phyloP scores from a whole-genome alignment of 2,888 invertebrate genomes.

The Tetrapedia diversipes region DNA sequence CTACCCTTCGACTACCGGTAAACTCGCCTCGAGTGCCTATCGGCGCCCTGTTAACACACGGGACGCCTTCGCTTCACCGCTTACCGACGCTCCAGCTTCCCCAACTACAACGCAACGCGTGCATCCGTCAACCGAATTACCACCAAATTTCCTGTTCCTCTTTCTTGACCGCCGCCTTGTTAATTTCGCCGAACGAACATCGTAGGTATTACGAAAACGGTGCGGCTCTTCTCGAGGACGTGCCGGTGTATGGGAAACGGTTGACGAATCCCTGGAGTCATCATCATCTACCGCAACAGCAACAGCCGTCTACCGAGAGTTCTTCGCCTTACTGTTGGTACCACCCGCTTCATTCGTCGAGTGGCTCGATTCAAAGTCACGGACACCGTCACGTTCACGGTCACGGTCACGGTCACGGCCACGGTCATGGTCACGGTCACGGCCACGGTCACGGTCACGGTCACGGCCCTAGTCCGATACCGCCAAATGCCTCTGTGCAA shows the following conservation, averaged over 20 bases:
- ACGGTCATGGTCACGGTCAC: slow-evolving; percentile 45
- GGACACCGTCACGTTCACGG: slow-evolving; percentile 60
- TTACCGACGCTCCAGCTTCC: no score
- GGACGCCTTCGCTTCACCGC: slow-evolving; percentile 20
- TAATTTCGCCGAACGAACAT: not conserved
- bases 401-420: slow-evolving; percentile 11
- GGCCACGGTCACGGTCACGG: slow-evolving; percentile 15
- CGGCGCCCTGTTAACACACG: slow-evolving; percentile 75
- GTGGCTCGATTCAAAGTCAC: slow-evolving; percentile 76
- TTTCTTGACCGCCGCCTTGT: not conserved
- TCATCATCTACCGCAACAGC: slow-evolving; percentile 70
- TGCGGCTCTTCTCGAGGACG: slow-evolving; percentile 71
- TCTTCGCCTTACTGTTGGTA: slow-evolving; percentile 77
- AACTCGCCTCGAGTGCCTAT: slow-evolving; percentile 79
- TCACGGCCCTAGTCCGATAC: slow-evolving; percentile 72
- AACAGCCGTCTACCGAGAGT: slow-evolving; percentile 66
- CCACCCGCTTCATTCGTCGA: slow-evolving; percentile 77
- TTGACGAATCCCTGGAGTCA: slow-evolving; percentile 72
- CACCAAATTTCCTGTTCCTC: not conserved
- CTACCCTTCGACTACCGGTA: slow-evolving; percentile 58
- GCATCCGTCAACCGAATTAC: not conserved
- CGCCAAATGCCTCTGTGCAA: slow-evolving; percentile 78
- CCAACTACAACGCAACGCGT: slow-evolving; percentile 10
- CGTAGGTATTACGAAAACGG: slow-evolving; percentile 81
- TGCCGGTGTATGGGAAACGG: slow-evolving; percentile 76